phyloP scores from a whole-genome alignment of 2,113 vertebrate genomes.

The Plecotus auritus region DNA sequence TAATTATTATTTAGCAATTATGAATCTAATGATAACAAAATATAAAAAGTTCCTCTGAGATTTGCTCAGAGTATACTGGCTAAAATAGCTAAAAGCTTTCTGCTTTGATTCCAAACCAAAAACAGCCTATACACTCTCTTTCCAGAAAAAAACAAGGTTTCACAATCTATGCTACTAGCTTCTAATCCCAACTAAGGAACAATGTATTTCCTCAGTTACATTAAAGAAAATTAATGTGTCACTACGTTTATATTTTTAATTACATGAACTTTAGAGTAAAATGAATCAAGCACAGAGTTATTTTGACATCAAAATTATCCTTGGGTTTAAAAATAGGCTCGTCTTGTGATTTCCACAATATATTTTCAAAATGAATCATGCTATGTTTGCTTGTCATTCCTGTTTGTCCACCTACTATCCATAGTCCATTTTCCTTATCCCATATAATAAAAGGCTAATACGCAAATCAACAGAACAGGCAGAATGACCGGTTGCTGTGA shows the following conservation, averaged over 20 bases:
- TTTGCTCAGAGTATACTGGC: background rate
- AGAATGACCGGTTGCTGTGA: too few species aligned
- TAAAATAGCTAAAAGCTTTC: background rate
- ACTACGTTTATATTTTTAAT: background rate
- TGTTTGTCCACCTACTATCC: background rate
- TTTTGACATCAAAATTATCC: conserved; percentile 3
- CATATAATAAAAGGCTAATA: too few species aligned
- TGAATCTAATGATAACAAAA: background rate
- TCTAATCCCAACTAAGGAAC: background rate
- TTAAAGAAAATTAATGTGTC: conserved; percentile 15
- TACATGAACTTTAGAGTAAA: background rate
- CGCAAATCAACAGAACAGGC: too few species aligned
- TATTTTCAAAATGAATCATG: background rate
- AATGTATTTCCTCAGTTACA: conserved; percentile 9
- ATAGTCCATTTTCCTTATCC: background rate
- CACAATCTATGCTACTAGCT: background rate
- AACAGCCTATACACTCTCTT: background rate
- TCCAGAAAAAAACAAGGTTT: background rate
- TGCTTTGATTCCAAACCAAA: conserved; percentile 36
- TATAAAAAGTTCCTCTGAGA: background rate
- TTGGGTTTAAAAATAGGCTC: background rate
- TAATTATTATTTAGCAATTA: background rate
- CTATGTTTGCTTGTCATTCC: background rate
- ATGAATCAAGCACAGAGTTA: background rate
- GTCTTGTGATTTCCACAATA: background rate